Evolutionary conservation across 2,888 invertebrate genomes (phyloP).

Genomic region (Drosophila greeni): DNA sequence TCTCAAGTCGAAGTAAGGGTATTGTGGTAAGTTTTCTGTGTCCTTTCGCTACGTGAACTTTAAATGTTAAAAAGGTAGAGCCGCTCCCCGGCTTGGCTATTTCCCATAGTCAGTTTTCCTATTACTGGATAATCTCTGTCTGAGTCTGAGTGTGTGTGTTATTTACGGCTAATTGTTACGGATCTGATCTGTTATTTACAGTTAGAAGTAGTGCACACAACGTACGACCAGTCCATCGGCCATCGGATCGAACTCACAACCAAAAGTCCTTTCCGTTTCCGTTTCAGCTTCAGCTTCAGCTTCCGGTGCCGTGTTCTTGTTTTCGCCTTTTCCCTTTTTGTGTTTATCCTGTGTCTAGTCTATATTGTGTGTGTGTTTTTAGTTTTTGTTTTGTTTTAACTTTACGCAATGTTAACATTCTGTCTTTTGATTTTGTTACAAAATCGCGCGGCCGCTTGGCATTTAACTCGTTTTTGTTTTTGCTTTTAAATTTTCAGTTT

Average conservation of each 20-base stretch:
- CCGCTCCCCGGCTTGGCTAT: slow-evolving; percentile 37
- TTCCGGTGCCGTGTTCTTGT: slow-evolving; percentile 41
- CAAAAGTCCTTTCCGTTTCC: slow-evolving; percentile 47
- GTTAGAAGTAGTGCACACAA: slow-evolving; percentile 75
- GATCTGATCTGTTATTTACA: slow-evolving; percentile 57
- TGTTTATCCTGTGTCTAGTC: slow-evolving; percentile 15
- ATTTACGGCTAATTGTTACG: slow-evolving; percentile 40
- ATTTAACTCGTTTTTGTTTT: slow-evolving; percentile 25
- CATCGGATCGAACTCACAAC: slow-evolving; percentile 64
- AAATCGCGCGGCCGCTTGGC: slow-evolving; percentile 56
- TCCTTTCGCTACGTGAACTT: slow-evolving; percentile 56
- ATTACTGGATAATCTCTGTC: slow-evolving; percentile 53
- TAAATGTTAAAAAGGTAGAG: slow-evolving; percentile 56
- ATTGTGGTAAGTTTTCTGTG: slow-evolving; percentile 41
- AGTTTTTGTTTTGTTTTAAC: slow-evolving; percentile 25
- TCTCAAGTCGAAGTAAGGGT: slow-evolving; percentile 17
- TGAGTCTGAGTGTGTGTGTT: slow-evolving; percentile 20
- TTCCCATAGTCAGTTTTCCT: slow-evolving; percentile 45
- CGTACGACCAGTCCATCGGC: slow-evolving; percentile 62
- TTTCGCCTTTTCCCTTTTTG: slow-evolving; percentile 18
- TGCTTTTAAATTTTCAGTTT: slow-evolving; percentile 27
- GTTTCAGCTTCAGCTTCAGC: slow-evolving; percentile 54
- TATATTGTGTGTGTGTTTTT: slow-evolving; percentile 7
- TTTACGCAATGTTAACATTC: slow-evolving; percentile 72
- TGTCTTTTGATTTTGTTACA: slow-evolving; percentile 71